Evolutionary conservation across 2,113 vertebrate species (phyloP).

Genomic region (Fregetta grallaria): DNA sequence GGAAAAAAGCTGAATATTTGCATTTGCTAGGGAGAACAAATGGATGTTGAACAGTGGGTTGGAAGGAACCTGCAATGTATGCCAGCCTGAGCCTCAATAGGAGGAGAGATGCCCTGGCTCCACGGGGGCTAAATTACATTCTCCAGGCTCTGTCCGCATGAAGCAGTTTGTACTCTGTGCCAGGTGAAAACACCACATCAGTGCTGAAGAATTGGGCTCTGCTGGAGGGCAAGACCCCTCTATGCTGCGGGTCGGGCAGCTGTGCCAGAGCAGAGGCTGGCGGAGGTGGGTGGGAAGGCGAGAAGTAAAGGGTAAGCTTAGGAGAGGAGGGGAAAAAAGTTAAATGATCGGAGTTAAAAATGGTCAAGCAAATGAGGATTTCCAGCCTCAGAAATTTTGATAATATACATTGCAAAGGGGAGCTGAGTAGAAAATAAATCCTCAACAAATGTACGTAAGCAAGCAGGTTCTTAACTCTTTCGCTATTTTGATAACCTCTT

Average conservation of each 20-base stretch:
- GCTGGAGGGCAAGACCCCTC: background rate
- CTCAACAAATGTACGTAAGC: fast-evolving
- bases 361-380: background rate
- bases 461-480: background rate
- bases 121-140: background rate
- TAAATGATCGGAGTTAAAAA: background rate
- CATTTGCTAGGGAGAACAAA: background rate
- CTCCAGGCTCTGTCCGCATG: too few relatives aligned
- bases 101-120: background rate
- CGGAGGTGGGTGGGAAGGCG: background rate
- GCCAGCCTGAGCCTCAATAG: background rate
- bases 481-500: background rate
- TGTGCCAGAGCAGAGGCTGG: background rate
- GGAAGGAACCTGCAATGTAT: background rate
- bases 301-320: background rate
- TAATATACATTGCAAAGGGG: background rate
- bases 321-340: too few relatives aligned
- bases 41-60: background rate
- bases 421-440: background rate
- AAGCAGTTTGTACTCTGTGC: background rate
- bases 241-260: background rate
- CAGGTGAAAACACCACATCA: background rate
- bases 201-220: background rate
- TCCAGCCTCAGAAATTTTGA: fast-evolving
- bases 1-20: background rate